phyloP scores from a whole-genome alignment of 1,140 invertebrate genomes.

The Ceratoteleas bidentatus region DNA sequence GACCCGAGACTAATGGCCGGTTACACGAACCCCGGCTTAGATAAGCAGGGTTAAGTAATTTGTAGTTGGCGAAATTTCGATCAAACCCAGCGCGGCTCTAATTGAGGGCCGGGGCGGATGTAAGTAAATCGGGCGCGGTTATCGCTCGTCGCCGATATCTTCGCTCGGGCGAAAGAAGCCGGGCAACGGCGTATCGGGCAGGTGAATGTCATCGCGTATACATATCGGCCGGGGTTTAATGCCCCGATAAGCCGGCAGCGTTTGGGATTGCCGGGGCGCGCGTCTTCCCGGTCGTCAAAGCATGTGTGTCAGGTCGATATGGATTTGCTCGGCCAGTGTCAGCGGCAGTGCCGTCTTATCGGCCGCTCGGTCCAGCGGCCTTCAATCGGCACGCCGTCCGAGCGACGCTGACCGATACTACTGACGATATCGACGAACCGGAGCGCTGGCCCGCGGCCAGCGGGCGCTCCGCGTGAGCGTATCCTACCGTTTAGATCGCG shows the following conservation, averaged over 20 bases:
- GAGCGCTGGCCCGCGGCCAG: constrained; percentile 69
- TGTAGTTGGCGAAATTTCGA: constrained; percentile 65
- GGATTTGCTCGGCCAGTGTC: constrained; percentile 50
- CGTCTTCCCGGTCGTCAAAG: constrained; percentile 29
- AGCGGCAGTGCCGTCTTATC: constrained; percentile 58
- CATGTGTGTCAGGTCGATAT: constrained; percentile 52
- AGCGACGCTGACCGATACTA: constrained; percentile 75
- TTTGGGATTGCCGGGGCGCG: constrained; percentile 23
- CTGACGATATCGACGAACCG: constrained; percentile 63
- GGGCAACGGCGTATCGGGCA: background rate
- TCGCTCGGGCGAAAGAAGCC: constrained; percentile 1
- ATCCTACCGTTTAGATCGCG: constrained; percentile 74
- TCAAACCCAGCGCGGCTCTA: constrained; percentile 52
- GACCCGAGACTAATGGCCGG: constrained; percentile 57
- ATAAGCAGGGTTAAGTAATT: constrained; percentile 65
- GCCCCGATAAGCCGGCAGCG: constrained; percentile 42
- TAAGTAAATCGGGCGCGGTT: constrained; percentile 39
- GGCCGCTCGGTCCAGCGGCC: constrained; percentile 49
- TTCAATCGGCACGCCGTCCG: constrained; percentile 57
- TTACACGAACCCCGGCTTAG: constrained; percentile 63
- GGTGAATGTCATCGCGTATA: constrained; percentile 20
- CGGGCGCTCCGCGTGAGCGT: constrained; percentile 71
- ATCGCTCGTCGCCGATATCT: constrained; percentile 24
- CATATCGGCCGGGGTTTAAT: constrained; percentile 21
- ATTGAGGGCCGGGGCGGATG: constrained; percentile 43